Base-by-base conservation (phyloP, 2,113 vertebrate species). In the Hippocampus barbouri region DNA sequence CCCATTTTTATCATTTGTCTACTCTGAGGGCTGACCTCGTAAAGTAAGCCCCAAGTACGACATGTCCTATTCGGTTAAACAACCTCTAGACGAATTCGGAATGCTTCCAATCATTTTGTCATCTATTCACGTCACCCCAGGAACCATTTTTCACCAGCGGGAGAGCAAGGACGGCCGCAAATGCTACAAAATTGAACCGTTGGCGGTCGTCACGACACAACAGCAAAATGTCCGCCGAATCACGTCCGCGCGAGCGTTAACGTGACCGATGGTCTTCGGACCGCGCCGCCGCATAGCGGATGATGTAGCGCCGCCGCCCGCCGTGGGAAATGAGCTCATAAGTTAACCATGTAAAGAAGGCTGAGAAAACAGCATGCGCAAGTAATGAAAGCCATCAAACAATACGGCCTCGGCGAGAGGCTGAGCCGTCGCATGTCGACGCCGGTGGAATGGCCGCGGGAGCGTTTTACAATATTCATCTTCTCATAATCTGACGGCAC, bases 381-480 rank as follows among this genome's bases (percentile, higher is more conserved):
- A 80, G 66, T 72, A 76, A 85, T 82, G 72, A 82, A 76, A 81
- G 51, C 43, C 64, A 79, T 81, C 73, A 83, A 88, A 73, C 81
- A 79, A 67, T 10, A 47, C 0, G 18, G 69, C 47, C 51, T 34
- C 79, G 66, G 69, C 5, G 61, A 72, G 61, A 72, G 77, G 66
- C 51, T 43, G 78, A 64, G 69, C 53, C 34, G 69, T 77, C 27
- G 38, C 69, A 60, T 40, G 72, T 77, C 38, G 34, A 67, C 68
- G 57, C 72, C 67, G 62, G 79, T 77, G 71, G 82, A 85, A 79
- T 71, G 83, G 64, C 43, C 78, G 70, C 79, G 60, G 47, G 79
- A 80, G 79, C 51, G 64, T 68, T 73, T 82, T 79, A 41, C 77
- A 75, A 83, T 82, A 87, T 88, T 83, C 81, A 88, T 89, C 74